These are phyloP conservation scores for Asobara japonica DNA, from an alignment of 1,140 invertebrate genomes.

Conservation along the genomic window DNA sequence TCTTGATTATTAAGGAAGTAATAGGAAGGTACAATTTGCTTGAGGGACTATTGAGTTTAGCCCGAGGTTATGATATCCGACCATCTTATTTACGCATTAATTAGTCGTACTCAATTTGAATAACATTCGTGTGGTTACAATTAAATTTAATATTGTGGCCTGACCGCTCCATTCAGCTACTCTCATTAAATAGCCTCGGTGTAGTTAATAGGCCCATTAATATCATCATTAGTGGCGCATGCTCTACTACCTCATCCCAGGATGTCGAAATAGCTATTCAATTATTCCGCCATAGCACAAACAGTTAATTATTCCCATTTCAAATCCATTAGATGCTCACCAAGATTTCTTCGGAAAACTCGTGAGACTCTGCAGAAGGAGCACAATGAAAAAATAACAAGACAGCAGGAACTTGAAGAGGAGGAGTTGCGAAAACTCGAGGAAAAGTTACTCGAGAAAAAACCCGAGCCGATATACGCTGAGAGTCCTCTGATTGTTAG, in stretches of 20 bases:
- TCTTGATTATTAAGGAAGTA: not conserved
- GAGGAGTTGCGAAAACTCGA: conserved; percentile 55
- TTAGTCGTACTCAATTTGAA: not conserved
- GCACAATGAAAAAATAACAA: conserved; percentile 64
- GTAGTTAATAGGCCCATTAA: conserved; percentile 8
- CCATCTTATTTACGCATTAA: not conserved
- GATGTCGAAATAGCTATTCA: too few relatives aligned
- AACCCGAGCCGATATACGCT: conserved; percentile 58
- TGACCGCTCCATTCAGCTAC: not conserved
- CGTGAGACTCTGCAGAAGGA: conserved; percentile 60
- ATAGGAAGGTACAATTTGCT: not conserved
- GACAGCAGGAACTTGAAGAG: conserved; percentile 59
- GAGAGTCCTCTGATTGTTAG: conserved; percentile 63
- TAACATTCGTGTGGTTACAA: not conserved
- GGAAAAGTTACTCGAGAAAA: conserved; percentile 58
- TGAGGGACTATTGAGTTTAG: not conserved
- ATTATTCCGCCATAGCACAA: not conserved
- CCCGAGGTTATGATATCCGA: not conserved
- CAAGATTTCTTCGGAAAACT: conserved; percentile 69
- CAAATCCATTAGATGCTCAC: conserved; percentile 70
- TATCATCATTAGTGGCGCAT: not conserved
- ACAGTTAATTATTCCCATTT: not conserved
- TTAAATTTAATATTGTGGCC: conserved; percentile 4
- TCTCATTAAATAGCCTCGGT: not conserved
- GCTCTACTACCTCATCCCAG: not conserved